phyloP scores from a whole-genome alignment of 2,888 invertebrate species.

The Drosophila neonasuta region DNA sequence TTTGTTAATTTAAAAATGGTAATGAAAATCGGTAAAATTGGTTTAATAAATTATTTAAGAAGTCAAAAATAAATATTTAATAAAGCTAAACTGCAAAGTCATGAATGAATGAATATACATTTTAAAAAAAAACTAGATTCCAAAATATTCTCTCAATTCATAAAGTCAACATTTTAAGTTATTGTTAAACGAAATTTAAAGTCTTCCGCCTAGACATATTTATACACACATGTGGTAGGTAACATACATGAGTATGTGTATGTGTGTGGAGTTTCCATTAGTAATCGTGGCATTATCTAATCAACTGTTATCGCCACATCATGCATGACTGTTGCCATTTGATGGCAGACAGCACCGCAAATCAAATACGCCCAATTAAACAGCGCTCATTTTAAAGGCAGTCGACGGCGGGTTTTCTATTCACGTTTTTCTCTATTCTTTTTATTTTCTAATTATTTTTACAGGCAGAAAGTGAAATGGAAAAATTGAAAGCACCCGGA shows the following conservation, averaged over 20 bases:
- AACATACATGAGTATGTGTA: background rate
- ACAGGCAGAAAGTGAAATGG: conserved; percentile 39
- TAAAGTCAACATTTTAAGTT: background rate
- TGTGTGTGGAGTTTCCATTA: conserved; percentile 27
- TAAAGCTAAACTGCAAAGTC: too few relatives aligned
- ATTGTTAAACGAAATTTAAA: background rate
- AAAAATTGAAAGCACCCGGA: conserved; percentile 18
- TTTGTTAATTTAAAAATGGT: too few relatives aligned
- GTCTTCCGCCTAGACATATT: background rate
- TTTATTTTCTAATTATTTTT: conserved; percentile 47
- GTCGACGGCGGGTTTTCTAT: conserved; percentile 7
- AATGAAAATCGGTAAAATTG: too few relatives aligned
- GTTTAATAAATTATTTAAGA: too few relatives aligned
- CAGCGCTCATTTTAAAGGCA: conserved; percentile 54
- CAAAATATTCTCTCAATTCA: background rate
- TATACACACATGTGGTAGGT: background rate
- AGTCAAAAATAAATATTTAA: too few relatives aligned
- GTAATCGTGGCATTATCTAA: conserved; percentile 53
- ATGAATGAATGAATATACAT: too few relatives aligned
- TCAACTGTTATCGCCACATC: conserved; percentile 47
- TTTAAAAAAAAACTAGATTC: background rate
- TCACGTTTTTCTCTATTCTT: conserved; percentile 24
- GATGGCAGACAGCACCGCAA: conserved; percentile 61
- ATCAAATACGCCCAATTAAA: conserved; percentile 72
- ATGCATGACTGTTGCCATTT: conserved; percentile 62